phyloP scores from a whole-genome alignment of 2,888 invertebrate species.

The Cheiracanthium punctorium region DNA sequence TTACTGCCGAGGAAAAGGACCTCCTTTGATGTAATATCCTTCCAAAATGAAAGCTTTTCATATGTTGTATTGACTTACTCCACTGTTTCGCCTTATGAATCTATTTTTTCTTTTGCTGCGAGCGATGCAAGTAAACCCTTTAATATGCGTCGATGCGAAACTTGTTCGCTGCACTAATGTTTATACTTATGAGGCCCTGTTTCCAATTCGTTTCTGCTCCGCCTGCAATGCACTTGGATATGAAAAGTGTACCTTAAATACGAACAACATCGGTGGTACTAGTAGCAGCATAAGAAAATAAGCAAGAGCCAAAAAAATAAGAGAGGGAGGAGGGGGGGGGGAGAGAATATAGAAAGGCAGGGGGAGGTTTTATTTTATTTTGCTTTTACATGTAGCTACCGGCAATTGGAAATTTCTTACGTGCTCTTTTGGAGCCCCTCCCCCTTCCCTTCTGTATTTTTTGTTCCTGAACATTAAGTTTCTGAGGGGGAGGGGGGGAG shows the following conservation, averaged over 20 bases:
- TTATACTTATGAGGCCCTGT: conserved; percentile 68
- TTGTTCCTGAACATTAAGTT: conserved; percentile 56
- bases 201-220: conserved; percentile 67
- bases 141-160: conserved; percentile 52
- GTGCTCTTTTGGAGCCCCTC: conserved; percentile 39
- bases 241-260: conserved; percentile 70
- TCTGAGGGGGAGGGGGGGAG: conserved; percentile 12
- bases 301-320: neutral
- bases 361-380: conserved; percentile 45
- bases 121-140: conserved; percentile 44
- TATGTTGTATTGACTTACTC: conserved; percentile 7
- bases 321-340: neutral
- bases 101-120: conserved; percentile 35
- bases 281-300: conserved; percentile 13
- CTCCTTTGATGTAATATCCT: conserved; percentile 15
- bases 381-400: conserved; percentile 59
- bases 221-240: conserved; percentile 63
- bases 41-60: conserved; percentile 13
- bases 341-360: conserved; percentile 15
- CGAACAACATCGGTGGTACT: conserved; percentile 36
- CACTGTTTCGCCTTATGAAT: conserved; percentile 9
- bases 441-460: conserved; percentile 21
- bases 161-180: conserved; percentile 60
- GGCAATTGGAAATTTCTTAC: conserved; percentile 67
- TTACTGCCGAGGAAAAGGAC: neutral